Evolutionary conservation across 2,888 invertebrate genomes (phyloP).

Genomic region (Oscheius sp.): DNA sequence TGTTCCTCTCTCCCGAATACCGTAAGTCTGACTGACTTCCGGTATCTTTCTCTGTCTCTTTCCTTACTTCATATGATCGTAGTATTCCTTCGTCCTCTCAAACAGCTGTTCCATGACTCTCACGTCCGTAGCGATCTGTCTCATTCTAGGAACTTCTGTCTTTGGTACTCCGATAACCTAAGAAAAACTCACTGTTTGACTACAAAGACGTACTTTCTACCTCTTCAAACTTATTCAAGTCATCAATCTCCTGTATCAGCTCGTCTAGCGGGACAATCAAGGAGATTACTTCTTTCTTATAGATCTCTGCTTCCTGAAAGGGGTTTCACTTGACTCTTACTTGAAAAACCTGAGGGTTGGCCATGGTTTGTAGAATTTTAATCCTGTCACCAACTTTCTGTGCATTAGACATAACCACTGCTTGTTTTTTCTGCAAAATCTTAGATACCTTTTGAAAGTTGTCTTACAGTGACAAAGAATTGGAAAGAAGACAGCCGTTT

Average conservation of each 20-base stretch:
- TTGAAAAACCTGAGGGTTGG: constrained; percentile 42
- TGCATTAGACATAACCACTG: constrained; percentile 47
- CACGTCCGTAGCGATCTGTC: constrained; percentile 55
- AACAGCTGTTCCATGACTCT: constrained; percentile 58
- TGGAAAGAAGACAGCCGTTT: constrained; percentile 52
- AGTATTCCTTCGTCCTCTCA: constrained; percentile 58
- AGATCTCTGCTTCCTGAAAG: constrained; percentile 44
- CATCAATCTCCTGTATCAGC: constrained; percentile 56
- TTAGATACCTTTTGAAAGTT: not conserved
- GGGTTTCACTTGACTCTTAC: not conserved
- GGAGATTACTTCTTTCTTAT: constrained; percentile 48
- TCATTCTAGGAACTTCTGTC: constrained; percentile 60
- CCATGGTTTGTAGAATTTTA: constrained; percentile 57
- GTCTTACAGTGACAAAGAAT: constrained; percentile 51
- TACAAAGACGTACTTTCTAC: constrained; percentile 21
- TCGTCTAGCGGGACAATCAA: constrained; percentile 56
- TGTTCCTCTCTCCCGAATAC: no score
- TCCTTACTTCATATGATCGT: constrained; percentile 58
- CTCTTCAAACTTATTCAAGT: constrained; percentile 63
- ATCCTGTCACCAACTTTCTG: constrained; percentile 55
- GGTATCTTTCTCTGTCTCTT: no score
- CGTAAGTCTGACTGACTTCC: no score
- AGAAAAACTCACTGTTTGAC: not conserved
- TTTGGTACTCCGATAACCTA: constrained; percentile 57
- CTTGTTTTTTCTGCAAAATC: constrained; percentile 53